Percentiles rank a stretch among this genome's conserved stretches.
Conservation (phyloP, 2,797 vertebrate species). For the Bradypus variegatus region DNA sequence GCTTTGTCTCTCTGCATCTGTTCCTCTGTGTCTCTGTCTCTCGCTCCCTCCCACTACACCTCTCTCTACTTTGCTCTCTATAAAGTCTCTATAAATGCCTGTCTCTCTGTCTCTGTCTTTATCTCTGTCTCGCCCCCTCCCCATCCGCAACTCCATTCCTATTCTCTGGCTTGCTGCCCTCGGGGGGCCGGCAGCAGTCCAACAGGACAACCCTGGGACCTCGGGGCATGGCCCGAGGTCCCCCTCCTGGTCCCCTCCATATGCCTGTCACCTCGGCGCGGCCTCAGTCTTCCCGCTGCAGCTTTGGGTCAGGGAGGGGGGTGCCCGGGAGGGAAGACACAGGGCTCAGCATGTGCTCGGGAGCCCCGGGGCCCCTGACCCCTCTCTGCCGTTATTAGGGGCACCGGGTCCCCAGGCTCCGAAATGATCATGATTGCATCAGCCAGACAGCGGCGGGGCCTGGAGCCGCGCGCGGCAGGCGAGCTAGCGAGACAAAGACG, state of each 20-base stretch:
- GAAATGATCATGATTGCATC: constrained; percentile 58
- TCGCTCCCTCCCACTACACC: constrained; percentile 5
- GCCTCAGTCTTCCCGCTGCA: constrained; percentile 24
- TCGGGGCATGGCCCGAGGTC: constrained; percentile 18
- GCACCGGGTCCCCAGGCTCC: constrained; percentile 49
- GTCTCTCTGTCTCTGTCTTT: neutral
- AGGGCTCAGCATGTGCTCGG: constrained; percentile 25
- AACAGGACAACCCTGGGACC: constrained; percentile 1
- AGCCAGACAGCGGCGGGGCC: constrained; percentile 51
- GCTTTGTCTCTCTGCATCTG: neutral
- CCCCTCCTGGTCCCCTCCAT: constrained; percentile 5
- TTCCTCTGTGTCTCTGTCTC: neutral
- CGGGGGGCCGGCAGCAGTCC: constrained; percentile 4
- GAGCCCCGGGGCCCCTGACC: constrained; percentile 39
- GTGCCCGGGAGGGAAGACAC: neutral
- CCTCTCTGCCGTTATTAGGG: constrained; percentile 46
- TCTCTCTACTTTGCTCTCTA: neutral
- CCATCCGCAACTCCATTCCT: neutral
- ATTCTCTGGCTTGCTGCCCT: constrained; percentile 21
- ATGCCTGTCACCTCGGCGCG: neutral
- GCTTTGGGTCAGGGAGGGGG: constrained; percentile 24
- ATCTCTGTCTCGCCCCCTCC: neutral
- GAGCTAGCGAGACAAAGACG: constrained; percentile 61
- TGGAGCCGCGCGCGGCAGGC: constrained; percentile 14
- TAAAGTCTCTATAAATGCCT: constrained; percentile 36